Evolutionary conservation across 2,797 vertebrate genomes (phyloP), one percentile per base, ranked within the genome.

Genomic region (Phrynocephalus vlangalii): DNA sequence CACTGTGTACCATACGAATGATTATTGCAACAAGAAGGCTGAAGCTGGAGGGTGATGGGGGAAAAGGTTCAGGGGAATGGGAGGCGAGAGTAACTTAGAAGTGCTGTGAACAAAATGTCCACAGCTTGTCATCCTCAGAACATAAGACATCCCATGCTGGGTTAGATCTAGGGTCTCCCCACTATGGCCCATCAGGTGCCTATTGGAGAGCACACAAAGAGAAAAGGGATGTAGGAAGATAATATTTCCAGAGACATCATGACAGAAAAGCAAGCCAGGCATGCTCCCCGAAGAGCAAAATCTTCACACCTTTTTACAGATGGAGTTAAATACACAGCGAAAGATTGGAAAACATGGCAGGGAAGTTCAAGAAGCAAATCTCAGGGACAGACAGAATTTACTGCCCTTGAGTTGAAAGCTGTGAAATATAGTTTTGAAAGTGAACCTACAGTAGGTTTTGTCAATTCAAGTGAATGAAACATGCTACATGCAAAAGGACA

Each of bases 381-480:
- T 44, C 38, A 48, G 28, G 33, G 10, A 22, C 28, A 11, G 60
- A 22, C 18, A 60, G 16, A 13, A 20, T 38, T 28, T 82, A 52
- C n/a, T 8, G 2, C 30, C 11, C 30, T n/a, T 77, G 24, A 83
- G 2, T 3, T 22, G 1, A n/a, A 67, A n/a, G n/a, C 11, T 33
- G 22, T 70, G 63, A 76, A 87, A 48, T 30, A 70, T 22, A 33
- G 48, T 82, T 87, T 16, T 50, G 67, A 86, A 80, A 13, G 48
- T 52, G 44, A 28, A 1, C 22, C 26, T 30, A 44, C 38, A 44
- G 4, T 44, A 50, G 38, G 44, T 82, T 82, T 82, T 48, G 26
- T 38, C 26, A 28, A 66, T 63, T 60, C 63, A 15, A 68, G 13
- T 80, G 30, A 38, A 30, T 9, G 24, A 28, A 71, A 72, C 33